A percentile compares a stretch with the other conserved stretches of the same genome.
These are phyloP conservation scores for Caloenas nicobarica DNA, from an alignment of 2,113 vertebrate genomes.

Conservation along the genomic window DNA sequence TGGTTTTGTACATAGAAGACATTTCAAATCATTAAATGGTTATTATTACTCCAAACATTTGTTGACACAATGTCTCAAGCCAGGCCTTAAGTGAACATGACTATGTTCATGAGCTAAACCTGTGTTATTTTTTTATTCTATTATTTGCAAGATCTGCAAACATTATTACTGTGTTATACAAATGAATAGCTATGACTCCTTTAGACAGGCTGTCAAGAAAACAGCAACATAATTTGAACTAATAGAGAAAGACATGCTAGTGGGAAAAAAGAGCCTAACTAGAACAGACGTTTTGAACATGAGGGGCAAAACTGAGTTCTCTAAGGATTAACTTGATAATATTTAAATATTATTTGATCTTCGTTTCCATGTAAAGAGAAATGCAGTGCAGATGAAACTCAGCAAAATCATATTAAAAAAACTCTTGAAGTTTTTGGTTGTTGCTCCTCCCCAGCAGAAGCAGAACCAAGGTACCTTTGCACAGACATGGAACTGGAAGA, in stretches of 20 bases:
- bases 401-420: background rate
- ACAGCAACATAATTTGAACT: constrained; percentile 4
- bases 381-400: background rate
- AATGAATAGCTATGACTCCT: background rate
- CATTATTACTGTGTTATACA: constrained; percentile 5
- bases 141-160: constrained; percentile 1
- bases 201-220: constrained; percentile 9
- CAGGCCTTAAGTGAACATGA: background rate
- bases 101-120: constrained; percentile 13
- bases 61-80: background rate
- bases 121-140: background rate
- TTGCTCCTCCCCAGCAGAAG: background rate
- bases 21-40: background rate
- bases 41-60: constrained; percentile 3
- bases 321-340: background rate
- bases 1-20: background rate
- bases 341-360: background rate
- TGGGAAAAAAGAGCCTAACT: background rate
- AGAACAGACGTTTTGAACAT: background rate
- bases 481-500: background rate
- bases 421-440: background rate
- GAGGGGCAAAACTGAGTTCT: background rate
- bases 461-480: background rate
- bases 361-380: background rate
- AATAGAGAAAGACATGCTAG: background rate